Conservation (phyloP, 2,888 invertebrate species). For the Sesamia inferens region DNA sequence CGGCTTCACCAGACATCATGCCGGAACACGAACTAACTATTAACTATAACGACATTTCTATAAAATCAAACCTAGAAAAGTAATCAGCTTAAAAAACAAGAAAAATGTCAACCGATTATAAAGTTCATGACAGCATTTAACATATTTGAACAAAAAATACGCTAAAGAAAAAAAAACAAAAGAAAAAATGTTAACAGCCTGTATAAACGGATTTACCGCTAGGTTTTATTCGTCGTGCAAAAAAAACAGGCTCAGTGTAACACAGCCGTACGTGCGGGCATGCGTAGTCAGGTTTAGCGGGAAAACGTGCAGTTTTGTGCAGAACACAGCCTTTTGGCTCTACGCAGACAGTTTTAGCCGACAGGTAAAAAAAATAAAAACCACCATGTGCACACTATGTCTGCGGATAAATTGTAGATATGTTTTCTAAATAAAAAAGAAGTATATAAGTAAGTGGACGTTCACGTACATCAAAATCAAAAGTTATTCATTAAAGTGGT, state of each 20-base stretch:
- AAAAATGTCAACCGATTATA: conserved; percentile 6
- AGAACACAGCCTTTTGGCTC: conserved; percentile 33
- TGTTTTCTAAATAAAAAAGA: neutral
- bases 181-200: conserved; percentile 49
- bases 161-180: neutral
- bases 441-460: neutral
- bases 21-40: neutral
- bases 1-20: no score
- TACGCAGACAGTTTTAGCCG: neutral
- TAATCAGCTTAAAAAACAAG: conserved; percentile 18
- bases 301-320: conserved; percentile 35
- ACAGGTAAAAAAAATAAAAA: neutral
- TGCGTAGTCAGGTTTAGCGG: conserved; percentile 43
- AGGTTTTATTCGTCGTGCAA: conserved; percentile 66
- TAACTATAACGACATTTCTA: neutral
- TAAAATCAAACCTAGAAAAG: neutral
- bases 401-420: neutral
- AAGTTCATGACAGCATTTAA: neutral
- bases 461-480: neutral
- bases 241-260: conserved; percentile 69
- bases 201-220: conserved; percentile 68
- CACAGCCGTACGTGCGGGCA: conserved; percentile 64
- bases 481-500: no score
- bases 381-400: neutral
- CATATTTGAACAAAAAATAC: neutral